Conservation (phyloP, 2,113 vertebrate genomes). For the Sitta europaea region DNA sequence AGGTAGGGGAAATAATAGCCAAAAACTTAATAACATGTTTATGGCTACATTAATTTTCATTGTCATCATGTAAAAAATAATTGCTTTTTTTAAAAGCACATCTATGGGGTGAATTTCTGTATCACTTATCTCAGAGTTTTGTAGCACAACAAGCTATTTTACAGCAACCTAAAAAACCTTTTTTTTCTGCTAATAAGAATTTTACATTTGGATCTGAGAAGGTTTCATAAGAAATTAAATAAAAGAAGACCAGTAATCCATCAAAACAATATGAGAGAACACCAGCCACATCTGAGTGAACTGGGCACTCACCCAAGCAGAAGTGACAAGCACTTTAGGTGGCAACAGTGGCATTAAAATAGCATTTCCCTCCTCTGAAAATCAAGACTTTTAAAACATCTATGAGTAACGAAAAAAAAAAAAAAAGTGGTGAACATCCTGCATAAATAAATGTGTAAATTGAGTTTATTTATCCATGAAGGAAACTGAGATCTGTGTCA, state of each 20-base stretch:
- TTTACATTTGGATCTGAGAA: neutral
- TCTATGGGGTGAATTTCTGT: neutral
- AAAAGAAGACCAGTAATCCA: neutral
- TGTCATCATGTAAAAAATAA: neutral
- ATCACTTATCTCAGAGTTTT: neutral
- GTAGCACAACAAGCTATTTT: neutral
- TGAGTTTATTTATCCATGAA: neutral
- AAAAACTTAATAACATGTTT: neutral
- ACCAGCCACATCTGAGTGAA: neutral
- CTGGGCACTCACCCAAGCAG: neutral
- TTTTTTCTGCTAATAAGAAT: neutral
- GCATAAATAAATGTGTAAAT: neutral
- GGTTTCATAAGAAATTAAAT: neutral
- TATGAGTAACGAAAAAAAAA: neutral
- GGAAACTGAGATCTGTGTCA: neutral
- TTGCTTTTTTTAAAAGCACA: neutral
- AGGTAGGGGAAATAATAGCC: neutral
- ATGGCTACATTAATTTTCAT: neutral
- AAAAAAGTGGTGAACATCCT: neutral
- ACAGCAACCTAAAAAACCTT: fast-evolving
- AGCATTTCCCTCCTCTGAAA: neutral
- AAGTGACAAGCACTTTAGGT: neutral
- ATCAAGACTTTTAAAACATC: neutral
- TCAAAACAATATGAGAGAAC: neutral
- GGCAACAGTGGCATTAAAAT: neutral